A percentile compares a stretch with the other conserved stretches of the same genome.
Evolutionary conservation across 1,140 invertebrate species (phyloP).

Genomic region (Nomia melanderi): DNA sequence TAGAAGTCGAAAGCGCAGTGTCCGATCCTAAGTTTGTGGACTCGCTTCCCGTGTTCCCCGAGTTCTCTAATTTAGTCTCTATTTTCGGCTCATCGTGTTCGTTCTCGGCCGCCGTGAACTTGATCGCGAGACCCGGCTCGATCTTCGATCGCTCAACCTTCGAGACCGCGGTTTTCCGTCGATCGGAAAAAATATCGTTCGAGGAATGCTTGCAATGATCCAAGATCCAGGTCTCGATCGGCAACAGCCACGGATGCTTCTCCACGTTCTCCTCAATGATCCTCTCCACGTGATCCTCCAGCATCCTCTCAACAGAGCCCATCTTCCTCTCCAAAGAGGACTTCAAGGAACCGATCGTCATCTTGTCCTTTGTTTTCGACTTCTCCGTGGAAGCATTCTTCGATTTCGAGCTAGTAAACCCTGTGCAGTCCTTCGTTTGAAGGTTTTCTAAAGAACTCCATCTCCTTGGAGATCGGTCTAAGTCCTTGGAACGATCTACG

Average conservation of each 20-base stretch:
- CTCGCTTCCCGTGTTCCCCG: background rate
- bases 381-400: constrained; percentile 30
- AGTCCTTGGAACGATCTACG: background rate
- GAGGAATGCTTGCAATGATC: constrained; percentile 53
- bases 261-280: constrained; percentile 65
- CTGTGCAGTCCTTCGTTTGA: background rate
- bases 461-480: background rate
- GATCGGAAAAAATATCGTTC: background rate
- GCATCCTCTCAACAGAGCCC: constrained; percentile 64
- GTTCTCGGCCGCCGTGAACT: constrained; percentile 10
- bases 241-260: constrained; percentile 68
- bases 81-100: constrained; percentile 40
- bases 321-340: constrained; percentile 64
- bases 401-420: background rate
- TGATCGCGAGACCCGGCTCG: constrained; percentile 30
- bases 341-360: constrained; percentile 46
- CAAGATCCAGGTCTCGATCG: constrained; percentile 67
- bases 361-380: constrained; percentile 40
- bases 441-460: constrained; percentile 40
- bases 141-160: background rate
- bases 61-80: constrained; percentile 18
- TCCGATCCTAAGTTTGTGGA: constrained; percentile 10
- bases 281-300: constrained; percentile 65
- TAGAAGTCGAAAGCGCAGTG: background rate
- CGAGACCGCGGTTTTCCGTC: too few relatives aligned